A percentile compares a stretch with the other conserved stretches of the same genome.
Evolutionary conservation across 2,888 invertebrate species (phyloP).

Genomic region (Yponomeuta sedellus): DNA sequence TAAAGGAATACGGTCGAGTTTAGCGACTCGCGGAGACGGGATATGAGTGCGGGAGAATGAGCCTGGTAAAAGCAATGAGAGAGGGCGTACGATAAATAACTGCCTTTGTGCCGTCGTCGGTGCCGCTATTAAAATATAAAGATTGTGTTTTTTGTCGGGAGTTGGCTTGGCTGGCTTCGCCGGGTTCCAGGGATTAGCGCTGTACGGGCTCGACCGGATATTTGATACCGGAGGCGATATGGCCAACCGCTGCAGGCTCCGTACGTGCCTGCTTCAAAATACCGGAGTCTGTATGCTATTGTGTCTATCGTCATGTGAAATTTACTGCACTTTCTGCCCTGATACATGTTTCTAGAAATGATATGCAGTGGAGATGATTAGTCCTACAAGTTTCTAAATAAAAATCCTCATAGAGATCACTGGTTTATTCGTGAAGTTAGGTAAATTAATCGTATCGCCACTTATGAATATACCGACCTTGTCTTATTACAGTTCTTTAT

Average conservation of each 20-base stretch:
- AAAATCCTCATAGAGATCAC: too few relatives aligned
- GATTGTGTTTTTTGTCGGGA: conserved; percentile 63
- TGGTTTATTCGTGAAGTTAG: too few relatives aligned
- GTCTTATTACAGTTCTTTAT: too few relatives aligned
- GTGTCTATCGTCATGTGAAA: too few relatives aligned
- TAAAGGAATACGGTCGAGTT: conserved; percentile 43
- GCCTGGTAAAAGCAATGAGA: conserved; percentile 68
- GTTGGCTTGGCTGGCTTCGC: conserved; percentile 34
- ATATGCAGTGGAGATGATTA: too few relatives aligned
- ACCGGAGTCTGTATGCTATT: too few relatives aligned
- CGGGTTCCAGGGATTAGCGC: conserved; percentile 34
- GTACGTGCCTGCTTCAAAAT: background rate
- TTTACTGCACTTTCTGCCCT: too few relatives aligned
- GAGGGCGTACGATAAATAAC: conserved; percentile 76
- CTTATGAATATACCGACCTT: too few relatives aligned
- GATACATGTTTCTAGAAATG: too few relatives aligned
- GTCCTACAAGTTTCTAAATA: too few relatives aligned
- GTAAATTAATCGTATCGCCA: too few relatives aligned
- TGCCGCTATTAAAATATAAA: conserved; percentile 70
- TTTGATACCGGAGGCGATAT: conserved; percentile 9
- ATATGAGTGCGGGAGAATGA: conserved; percentile 55
- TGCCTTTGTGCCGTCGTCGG: conserved; percentile 74
- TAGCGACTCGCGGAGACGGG: conserved; percentile 25
- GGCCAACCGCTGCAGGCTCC: conserved; percentile 8
- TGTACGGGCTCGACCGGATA: conserved; percentile 1